Conservation (phyloP, 2,888 invertebrate genomes). For the Agrochola litura region DNA sequence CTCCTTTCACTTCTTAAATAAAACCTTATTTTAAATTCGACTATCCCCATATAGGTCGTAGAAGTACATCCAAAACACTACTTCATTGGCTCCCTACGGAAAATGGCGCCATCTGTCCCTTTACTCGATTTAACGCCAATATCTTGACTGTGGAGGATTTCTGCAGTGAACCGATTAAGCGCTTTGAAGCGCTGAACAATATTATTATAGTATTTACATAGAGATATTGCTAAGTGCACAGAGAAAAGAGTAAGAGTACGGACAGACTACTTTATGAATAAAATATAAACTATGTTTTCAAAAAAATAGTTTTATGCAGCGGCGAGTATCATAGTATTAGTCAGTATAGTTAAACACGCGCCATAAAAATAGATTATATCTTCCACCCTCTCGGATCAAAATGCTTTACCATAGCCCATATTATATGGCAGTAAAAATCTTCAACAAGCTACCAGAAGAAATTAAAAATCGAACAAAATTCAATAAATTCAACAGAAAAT, state of each 20-base stretch:
- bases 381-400: too few relatives aligned
- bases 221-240: neutral
- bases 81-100: constrained; percentile 34
- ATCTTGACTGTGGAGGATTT: constrained; percentile 40
- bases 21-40: constrained; percentile 20
- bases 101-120: constrained; percentile 60
- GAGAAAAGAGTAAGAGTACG: neutral
- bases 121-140: constrained; percentile 51
- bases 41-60: neutral
- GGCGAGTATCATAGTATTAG: neutral
- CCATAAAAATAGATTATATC: too few relatives aligned
- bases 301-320: neutral
- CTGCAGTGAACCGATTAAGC: neutral
- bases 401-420: too few relatives aligned
- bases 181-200: neutral
- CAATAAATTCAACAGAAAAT: too few relatives aligned
- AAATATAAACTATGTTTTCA: neutral
- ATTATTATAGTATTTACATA: neutral
- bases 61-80: constrained; percentile 28
- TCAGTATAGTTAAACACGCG: too few relatives aligned
- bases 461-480: too few relatives aligned
- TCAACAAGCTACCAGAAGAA: too few relatives aligned
- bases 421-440: too few relatives aligned
- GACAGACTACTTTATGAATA: neutral
- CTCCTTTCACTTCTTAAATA: neutral